A percentile compares a stretch with the other conserved stretches of the same genome.
phyloP scores from a whole-genome alignment of 2,797 vertebrate genomes.

The Brotula barbata region DNA sequence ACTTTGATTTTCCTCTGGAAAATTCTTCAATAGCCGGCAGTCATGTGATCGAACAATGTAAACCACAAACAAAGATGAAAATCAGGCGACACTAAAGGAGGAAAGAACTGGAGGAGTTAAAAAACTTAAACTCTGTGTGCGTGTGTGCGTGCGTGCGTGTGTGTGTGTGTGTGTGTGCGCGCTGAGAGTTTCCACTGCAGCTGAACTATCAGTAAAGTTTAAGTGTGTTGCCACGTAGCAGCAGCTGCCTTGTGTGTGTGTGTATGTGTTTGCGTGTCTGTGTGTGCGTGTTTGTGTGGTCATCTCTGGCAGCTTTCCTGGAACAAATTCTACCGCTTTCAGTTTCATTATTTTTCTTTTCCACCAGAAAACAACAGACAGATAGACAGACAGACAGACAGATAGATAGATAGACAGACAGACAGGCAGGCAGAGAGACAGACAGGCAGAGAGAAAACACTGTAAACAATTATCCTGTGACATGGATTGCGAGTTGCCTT shows the following conservation, averaged over 20 bases:
- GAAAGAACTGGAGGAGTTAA: too few relatives aligned
- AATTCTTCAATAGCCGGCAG: too few relatives aligned
- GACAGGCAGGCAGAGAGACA: neutral
- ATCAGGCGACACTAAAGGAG: too few relatives aligned
- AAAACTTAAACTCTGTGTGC: neutral
- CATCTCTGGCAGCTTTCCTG: conserved; percentile 52
- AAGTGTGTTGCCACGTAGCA: conserved; percentile 1
- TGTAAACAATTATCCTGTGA: too few relatives aligned
- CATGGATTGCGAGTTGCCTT: too few relatives aligned
- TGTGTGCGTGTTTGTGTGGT: conserved; percentile 17
- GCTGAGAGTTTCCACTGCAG: neutral
- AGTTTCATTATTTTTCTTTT: conserved; percentile 40
- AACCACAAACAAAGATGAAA: too few relatives aligned
- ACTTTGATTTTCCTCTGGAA: too few relatives aligned
- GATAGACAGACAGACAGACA: neutral
- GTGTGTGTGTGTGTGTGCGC: conserved; percentile 8
- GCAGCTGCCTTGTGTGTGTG: neutral
- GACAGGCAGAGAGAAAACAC: too few relatives aligned
- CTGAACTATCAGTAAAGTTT: conserved; percentile 19
- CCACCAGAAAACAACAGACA: conserved; percentile 22
- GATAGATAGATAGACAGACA: neutral
- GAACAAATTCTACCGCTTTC: conserved; percentile 37
- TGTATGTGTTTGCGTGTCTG: conserved; percentile 7
- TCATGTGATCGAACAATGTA: too few relatives aligned
- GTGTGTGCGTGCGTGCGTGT: conserved; percentile 10